Evolutionary conservation across 2,113 vertebrate genomes (phyloP).

Genomic region (Lampris megalopsis): DNA sequence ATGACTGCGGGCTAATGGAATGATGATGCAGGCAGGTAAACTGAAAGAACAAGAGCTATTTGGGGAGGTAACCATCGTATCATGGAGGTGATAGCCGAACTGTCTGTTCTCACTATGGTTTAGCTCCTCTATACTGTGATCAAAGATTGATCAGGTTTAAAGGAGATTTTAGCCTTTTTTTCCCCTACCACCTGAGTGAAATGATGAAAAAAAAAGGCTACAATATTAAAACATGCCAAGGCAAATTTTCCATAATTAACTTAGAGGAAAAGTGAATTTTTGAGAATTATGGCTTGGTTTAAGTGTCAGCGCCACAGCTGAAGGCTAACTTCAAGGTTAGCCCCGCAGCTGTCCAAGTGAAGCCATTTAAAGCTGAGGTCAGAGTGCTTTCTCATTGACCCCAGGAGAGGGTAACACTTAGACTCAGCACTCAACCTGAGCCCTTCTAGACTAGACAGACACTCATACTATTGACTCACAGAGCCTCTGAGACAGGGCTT

Average conservation of each 20-base stretch:
- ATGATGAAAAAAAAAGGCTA: not conserved
- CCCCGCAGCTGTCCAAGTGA: constrained; percentile 46
- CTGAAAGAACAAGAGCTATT: not conserved
- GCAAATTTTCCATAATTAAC: no score
- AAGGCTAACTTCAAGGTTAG: constrained; percentile 12
- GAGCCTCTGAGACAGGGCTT: constrained; percentile 57
- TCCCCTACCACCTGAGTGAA: not conserved
- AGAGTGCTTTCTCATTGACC: constrained; percentile 64
- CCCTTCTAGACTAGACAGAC: constrained; percentile 64
- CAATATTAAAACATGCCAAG: no score
- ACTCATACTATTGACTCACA: constrained; percentile 76
- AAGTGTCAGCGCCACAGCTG: not conserved
- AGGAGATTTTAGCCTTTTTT: not conserved
- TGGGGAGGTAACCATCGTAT: constrained; percentile 12
- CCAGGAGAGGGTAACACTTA: constrained; percentile 63
- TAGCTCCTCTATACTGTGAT: not conserved
- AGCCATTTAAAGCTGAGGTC: constrained; percentile 64
- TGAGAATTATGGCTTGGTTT: not conserved
- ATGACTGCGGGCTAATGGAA: constrained; percentile 28
- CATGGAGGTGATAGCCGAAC: not conserved
- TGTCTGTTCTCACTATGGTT: no score
- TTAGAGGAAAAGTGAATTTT: no score
- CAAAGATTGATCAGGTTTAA: not conserved
- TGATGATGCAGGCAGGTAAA: constrained; percentile 37
- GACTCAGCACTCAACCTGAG: constrained; percentile 65